Evolutionary conservation across 2,888 invertebrate genomes (phyloP).

Genomic region (Netelia inedita): DNA sequence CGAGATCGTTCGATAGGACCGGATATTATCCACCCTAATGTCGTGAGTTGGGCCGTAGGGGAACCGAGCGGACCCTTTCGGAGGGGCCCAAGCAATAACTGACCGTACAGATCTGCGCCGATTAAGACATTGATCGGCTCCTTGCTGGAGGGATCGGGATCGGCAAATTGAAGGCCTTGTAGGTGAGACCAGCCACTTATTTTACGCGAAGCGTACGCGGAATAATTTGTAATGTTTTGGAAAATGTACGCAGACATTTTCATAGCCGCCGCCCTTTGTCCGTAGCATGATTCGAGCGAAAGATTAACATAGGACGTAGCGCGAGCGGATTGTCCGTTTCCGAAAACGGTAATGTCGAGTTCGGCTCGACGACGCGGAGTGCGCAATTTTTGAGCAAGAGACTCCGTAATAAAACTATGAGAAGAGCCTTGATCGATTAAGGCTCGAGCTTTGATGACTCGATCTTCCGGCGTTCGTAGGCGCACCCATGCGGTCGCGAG

Average conservation of each 20-base stretch:
- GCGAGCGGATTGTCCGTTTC: not conserved
- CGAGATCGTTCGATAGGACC: constrained; percentile 17
- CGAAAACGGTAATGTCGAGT: constrained; percentile 51
- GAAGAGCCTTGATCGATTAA: constrained; percentile 66
- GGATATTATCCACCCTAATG: constrained; percentile 65
- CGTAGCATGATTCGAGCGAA: not conserved
- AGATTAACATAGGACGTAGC: not conserved
- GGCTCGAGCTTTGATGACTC: constrained; percentile 6
- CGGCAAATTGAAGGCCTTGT: constrained; percentile 40
- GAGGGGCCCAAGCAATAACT: constrained; percentile 25
- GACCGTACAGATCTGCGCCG: constrained; percentile 57
- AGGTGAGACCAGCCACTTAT: constrained; percentile 15
- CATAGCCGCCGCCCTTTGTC: not conserved
- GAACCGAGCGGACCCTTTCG: constrained; percentile 8
- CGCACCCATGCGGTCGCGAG: constrained; percentile 30
- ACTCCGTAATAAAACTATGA: constrained; percentile 63
- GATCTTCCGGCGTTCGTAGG: not conserved
- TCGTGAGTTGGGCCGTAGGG: constrained; percentile 51
- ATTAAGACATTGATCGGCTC: constrained; percentile 36
- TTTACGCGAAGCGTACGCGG: not conserved
- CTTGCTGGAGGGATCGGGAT: constrained; percentile 4
- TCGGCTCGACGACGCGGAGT: constrained; percentile 33
- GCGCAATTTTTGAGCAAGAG: constrained; percentile 49
- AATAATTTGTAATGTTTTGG: not conserved
- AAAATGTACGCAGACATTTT: not conserved